Conservation (phyloP, 1,140 invertebrate species). For the Hylyphantes graminicola region DNA sequence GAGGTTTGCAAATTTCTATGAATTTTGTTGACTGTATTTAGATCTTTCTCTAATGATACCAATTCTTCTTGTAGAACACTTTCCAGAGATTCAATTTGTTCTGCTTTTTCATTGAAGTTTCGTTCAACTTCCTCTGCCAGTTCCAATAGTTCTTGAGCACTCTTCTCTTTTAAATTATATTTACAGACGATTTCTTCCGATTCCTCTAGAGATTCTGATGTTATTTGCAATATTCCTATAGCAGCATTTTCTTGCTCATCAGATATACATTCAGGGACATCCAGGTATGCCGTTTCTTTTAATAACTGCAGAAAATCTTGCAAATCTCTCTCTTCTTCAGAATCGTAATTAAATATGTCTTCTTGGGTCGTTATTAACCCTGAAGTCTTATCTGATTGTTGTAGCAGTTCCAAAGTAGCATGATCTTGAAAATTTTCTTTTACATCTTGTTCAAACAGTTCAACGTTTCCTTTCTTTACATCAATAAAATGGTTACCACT, state of each 20-base stretch:
- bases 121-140: slow-evolving; percentile 41
- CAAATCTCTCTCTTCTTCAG: not conserved
- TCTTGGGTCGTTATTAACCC: no score
- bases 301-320: not conserved
- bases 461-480: no score
- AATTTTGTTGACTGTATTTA: slow-evolving; percentile 33
- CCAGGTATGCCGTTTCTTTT: not conserved
- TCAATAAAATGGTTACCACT: no score
- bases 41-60: slow-evolving; percentile 27
- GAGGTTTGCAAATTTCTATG: slow-evolving; percentile 6
- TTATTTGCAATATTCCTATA: no score
- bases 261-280: not conserved
- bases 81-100: slow-evolving; percentile 48
- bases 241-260: no score
- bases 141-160: slow-evolving; percentile 32
- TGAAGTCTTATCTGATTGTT: no score
- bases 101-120: slow-evolving; percentile 35
- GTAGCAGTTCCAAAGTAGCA: no score
- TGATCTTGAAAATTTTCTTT: no score
- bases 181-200: not conserved
- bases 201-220: no score
- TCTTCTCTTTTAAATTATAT: slow-evolving; percentile 28
- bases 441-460: no score
- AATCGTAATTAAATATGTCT: no score
- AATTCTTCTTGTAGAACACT: slow-evolving; percentile 40